Percentiles rank a stretch among this genome's conserved stretches.
Conservation (phyloP, 2,797 vertebrate species). For the Acipenser oxyrinchus region DNA sequence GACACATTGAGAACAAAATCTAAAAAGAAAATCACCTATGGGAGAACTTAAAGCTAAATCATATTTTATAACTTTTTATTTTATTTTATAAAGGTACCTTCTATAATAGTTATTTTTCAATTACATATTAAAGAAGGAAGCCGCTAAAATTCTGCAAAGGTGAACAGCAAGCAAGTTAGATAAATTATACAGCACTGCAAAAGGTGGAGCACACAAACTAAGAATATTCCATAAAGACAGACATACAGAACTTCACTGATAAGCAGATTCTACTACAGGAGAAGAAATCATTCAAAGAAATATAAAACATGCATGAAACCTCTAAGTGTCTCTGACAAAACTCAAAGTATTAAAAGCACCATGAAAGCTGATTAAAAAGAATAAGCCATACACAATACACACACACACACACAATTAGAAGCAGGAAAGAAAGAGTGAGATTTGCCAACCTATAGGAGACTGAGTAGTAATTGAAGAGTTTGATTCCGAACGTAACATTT, state of each 20-base stretch:
- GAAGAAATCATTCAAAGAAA: slow-evolving; percentile 35
- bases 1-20: no score
- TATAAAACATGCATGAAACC: slow-evolving; percentile 38
- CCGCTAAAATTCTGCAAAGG: background rate
- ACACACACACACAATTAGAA: slow-evolving; percentile 61
- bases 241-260: background rate
- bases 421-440: slow-evolving; percentile 82
- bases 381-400: slow-evolving; percentile 34
- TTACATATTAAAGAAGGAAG: slow-evolving; percentile 8
- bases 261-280: slow-evolving; percentile 13
- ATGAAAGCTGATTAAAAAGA: background rate
- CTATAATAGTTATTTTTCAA: no score
- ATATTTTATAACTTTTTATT: no score
- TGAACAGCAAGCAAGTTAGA: slow-evolving; percentile 35
- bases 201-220: slow-evolving; percentile 21
- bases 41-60: background rate
- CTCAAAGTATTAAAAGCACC: background rate
- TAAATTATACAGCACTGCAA: slow-evolving; percentile 21
- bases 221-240: slow-evolving; percentile 1
- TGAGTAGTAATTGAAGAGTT: slow-evolving; percentile 99
- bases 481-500: slow-evolving; percentile 99
- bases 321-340: background rate
- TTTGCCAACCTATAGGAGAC: slow-evolving; percentile 99
- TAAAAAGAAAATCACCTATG: background rate
- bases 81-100: no score